Evolutionary conservation across 2,113 vertebrate genomes (phyloP).

Genomic region (Numida meleagris): DNA sequence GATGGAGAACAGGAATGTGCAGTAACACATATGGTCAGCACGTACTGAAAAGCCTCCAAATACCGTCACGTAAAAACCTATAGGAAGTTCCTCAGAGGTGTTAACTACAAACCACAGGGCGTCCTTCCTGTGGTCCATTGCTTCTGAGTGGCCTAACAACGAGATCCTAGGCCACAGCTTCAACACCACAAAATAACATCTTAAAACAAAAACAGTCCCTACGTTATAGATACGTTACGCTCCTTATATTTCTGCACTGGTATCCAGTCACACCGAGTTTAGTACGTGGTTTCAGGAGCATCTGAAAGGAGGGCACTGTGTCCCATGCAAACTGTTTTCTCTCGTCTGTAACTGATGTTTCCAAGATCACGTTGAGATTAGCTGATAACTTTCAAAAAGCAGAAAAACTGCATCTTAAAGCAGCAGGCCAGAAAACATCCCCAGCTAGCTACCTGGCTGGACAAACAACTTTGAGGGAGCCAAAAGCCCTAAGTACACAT

Average conservation of each 20-base stretch:
- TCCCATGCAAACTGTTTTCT: not conserved
- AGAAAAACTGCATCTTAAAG: rapidly evolving
- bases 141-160: not conserved
- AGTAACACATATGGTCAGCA: not conserved
- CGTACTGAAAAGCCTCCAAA: not conserved
- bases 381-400: not conserved
- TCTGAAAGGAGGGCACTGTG: not conserved
- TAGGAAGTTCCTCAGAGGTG: not conserved
- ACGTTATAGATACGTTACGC: not conserved
- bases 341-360: not conserved
- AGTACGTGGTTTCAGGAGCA: not conserved
- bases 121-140: not conserved
- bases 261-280: not conserved
- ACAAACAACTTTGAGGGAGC: not conserved
- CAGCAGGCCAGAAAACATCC: not conserved
- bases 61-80: not conserved
- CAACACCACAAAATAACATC: not conserved
- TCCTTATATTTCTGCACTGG: not conserved
- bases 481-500: not conserved
- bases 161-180: not conserved
- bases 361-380: not conserved
- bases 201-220: not conserved
- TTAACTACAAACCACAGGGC: not conserved
- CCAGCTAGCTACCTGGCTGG: not conserved
- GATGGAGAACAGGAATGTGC: not conserved